Conservation (phyloP, 1,140 invertebrate species). For the Drosophila nannoptera region DNA sequence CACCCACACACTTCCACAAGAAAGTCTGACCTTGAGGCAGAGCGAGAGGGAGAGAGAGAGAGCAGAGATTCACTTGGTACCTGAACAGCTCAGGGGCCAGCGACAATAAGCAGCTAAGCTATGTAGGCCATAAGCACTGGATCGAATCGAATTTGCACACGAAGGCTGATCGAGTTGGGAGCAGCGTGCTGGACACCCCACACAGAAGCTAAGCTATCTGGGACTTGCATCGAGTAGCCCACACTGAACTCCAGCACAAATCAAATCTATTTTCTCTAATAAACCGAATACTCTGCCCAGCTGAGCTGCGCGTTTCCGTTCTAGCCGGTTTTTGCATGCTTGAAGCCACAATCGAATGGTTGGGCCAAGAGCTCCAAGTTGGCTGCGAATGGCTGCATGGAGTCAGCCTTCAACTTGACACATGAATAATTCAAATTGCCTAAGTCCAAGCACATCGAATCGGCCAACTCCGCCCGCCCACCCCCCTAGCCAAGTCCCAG, state of each 20-base stretch:
- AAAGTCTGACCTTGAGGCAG: constrained; percentile 51
- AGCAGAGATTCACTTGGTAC: constrained; percentile 24
- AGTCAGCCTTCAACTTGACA: constrained; percentile 69
- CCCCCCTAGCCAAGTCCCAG: neutral
- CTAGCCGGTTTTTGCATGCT: constrained; percentile 46
- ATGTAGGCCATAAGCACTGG: constrained; percentile 25
- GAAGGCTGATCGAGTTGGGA: constrained; percentile 34
- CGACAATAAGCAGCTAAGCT: constrained; percentile 43
- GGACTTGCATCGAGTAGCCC: constrained; percentile 17
- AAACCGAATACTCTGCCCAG: constrained; percentile 19
- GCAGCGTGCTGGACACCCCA: constrained; percentile 59
- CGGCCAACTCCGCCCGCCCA: constrained; percentile 43
- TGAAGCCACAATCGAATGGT: constrained; percentile 47
- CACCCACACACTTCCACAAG: constrained; percentile 3
- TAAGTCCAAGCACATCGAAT: constrained; percentile 55
- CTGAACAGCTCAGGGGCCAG: constrained; percentile 1
- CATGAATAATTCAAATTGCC: constrained; percentile 66
- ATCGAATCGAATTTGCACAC: constrained; percentile 43
- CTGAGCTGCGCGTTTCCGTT: constrained; percentile 51
- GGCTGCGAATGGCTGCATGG: constrained; percentile 56
- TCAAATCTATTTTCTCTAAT: constrained; percentile 34
- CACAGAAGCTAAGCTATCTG: constrained; percentile 27
- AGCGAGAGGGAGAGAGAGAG: constrained; percentile 15
- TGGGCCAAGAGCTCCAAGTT: too few species aligned
- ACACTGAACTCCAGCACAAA: constrained; percentile 5